These are phyloP conservation scores for Phalacrocorax carbo DNA, from an alignment of 2,113 vertebrate species.

Conservation along the genomic window DNA sequence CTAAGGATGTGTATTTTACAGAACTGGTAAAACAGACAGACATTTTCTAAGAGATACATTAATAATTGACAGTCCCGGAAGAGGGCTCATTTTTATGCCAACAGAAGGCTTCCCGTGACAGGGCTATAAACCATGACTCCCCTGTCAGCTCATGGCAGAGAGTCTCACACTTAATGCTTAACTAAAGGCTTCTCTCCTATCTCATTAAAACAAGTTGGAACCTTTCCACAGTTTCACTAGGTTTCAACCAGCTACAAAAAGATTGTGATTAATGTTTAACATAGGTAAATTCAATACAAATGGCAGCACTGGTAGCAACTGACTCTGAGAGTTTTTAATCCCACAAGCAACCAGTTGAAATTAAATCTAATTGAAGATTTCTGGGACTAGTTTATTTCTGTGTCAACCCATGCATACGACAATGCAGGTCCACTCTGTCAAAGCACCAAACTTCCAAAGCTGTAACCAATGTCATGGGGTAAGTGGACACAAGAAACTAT, in stretches of 20 bases:
- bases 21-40: background rate
- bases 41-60: background rate
- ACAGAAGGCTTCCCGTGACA: background rate
- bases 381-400: background rate
- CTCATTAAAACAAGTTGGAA: background rate
- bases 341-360: background rate
- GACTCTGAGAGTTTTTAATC: background rate
- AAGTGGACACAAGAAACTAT: background rate
- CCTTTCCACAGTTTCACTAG: background rate
- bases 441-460: background rate
- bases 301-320: background rate
- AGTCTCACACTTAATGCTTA: background rate
- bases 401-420: accelerated
- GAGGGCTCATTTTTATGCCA: background rate
- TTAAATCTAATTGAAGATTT: background rate
- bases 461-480: accelerated
- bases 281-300: background rate
- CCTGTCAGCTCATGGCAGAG: background rate
- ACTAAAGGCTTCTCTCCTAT: background rate
- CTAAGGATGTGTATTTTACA: background rate
- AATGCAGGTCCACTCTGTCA: background rate
- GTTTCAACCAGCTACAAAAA: background rate
- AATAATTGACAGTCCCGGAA: background rate
- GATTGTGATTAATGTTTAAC: background rate
- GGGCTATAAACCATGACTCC: background rate